A percentile compares a stretch with the other conserved stretches of the same genome.
phyloP scores from a whole-genome alignment of 2,113 vertebrate species.

The Calidris pygmaea region DNA sequence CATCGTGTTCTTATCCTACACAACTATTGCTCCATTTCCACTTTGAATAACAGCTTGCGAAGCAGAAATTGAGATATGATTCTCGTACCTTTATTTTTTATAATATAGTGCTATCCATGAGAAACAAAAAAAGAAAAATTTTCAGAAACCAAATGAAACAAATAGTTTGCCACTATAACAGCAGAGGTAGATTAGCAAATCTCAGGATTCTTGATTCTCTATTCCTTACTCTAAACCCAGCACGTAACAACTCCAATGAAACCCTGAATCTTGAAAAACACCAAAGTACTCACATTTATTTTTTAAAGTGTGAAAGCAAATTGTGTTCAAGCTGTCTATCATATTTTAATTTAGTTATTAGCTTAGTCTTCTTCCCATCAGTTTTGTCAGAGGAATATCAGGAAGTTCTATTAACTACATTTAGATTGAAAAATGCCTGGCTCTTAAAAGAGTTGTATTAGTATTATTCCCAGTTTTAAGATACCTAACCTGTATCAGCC shows the following conservation, averaged over 20 bases:
- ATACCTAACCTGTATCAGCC: not conserved
- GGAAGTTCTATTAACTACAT: not conserved
- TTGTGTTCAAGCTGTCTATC: too few relatives aligned
- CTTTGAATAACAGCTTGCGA: not conserved
- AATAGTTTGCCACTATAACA: not conserved
- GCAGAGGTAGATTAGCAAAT: not conserved
- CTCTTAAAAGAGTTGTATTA: not conserved
- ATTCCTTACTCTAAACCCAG: not conserved
- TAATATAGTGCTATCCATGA: not conserved
- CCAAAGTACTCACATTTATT: not conserved
- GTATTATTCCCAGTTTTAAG: not conserved
- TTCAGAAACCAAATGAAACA: not conserved
- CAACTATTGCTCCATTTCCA: not conserved
- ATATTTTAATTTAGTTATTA: not conserved
- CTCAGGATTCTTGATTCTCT: not conserved
- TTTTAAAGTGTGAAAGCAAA: not conserved
- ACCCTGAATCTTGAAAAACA: not conserved
- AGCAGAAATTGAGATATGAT: not conserved
- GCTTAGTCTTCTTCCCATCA: too few relatives aligned
- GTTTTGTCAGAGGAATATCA: too few relatives aligned
- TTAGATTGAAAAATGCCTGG: not conserved
- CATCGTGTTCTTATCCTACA: not conserved
- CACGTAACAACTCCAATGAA: fast-evolving
- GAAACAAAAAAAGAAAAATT: not conserved
- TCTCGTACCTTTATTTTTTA: not conserved